These are phyloP conservation scores for Drosophila sordidapex DNA, from an alignment of 2,888 invertebrate genomes.

Conservation along the genomic window DNA sequence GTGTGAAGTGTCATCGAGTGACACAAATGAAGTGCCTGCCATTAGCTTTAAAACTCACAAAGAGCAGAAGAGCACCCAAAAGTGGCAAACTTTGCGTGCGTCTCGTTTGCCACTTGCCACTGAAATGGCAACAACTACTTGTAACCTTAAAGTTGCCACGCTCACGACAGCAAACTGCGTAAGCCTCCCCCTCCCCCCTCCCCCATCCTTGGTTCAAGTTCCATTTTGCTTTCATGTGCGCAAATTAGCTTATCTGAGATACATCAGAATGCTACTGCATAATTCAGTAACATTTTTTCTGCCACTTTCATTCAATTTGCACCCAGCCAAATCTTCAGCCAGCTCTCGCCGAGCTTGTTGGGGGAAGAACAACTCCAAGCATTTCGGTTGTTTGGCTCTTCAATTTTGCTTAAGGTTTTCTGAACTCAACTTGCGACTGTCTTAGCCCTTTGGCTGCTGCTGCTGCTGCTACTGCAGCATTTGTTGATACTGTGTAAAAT, in stretches of 20 bases:
- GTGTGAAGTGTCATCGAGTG: conserved; percentile 77
- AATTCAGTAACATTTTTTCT: conserved; percentile 80
- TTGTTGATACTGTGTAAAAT: conserved; percentile 51
- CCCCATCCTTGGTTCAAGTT: conserved; percentile 16
- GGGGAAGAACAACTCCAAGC: conserved; percentile 4
- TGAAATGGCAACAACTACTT: conserved; percentile 40
- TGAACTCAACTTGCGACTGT: not conserved
- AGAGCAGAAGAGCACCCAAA: conserved; percentile 29
- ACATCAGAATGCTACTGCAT: conserved; percentile 77
- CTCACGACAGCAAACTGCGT: not conserved
- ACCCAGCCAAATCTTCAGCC: conserved; percentile 67
- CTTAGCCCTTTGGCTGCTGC: conserved; percentile 33
- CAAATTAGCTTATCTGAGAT: conserved; percentile 80
- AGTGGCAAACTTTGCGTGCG: conserved; percentile 59
- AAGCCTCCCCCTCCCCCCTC: not conserved
- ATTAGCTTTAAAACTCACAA: conserved; percentile 74
- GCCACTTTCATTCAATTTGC: conserved; percentile 82
- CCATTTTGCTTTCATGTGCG: conserved; percentile 62
- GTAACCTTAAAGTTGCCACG: conserved; percentile 50
- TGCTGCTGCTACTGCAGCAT: not conserved
- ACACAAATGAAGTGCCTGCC: conserved; percentile 79
- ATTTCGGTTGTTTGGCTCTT: conserved; percentile 15
- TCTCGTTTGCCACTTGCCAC: conserved; percentile 46
- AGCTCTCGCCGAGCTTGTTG: conserved; percentile 39
- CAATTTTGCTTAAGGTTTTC: conserved; percentile 18